Evolutionary conservation across 2,888 invertebrate genomes (phyloP).

Genomic region (Limnephilus rhombicus): DNA sequence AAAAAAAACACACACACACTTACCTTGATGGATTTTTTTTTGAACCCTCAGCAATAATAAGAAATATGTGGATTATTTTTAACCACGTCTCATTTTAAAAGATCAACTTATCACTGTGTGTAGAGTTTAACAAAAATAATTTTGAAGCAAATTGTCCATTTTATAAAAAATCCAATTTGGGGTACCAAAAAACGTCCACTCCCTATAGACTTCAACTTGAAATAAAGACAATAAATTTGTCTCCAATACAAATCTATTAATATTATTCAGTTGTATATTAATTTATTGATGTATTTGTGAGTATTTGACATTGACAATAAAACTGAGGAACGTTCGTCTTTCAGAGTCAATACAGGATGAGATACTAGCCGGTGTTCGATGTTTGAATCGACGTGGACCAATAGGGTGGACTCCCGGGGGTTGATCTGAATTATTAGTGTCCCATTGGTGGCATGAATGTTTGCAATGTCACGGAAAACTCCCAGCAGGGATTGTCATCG

Average conservation of each 20-base stretch:
- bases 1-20: neutral
- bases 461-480: conserved; percentile 42
- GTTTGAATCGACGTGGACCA: conserved; percentile 43
- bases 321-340: conserved; percentile 10
- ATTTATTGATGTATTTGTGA: conserved; percentile 2
- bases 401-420: neutral
- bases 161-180: neutral
- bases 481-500: neutral
- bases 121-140: neutral
- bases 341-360: neutral
- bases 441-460: conserved; percentile 12
- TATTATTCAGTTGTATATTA: neutral
- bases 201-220: neutral
- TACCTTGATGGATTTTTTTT: neutral
- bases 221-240: conserved; percentile 8
- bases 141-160: neutral
- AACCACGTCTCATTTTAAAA: neutral
- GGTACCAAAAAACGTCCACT: neutral
- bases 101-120: neutral
- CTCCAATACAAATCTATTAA: neutral
- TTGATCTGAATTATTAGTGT: neutral
- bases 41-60: neutral
- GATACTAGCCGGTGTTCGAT: conserved; percentile 27
- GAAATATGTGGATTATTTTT: neutral
- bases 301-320: conserved; percentile 5